Evolutionary conservation across 2,888 invertebrate genomes (phyloP).

Genomic region (Lasioglossum morio): DNA sequence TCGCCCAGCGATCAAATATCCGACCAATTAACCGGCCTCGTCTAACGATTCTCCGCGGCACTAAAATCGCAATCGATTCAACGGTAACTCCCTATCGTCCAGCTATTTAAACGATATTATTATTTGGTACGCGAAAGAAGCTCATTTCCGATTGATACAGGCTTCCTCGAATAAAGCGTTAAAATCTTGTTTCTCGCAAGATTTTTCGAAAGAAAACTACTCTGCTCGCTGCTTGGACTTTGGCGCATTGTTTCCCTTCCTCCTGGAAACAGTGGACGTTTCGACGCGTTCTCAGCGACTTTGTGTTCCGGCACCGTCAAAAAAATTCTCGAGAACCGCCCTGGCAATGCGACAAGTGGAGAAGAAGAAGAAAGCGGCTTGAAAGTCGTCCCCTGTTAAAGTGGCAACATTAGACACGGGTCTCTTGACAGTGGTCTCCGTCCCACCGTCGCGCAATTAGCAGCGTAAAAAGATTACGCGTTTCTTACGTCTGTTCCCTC

Average conservation of each 20-base stretch:
- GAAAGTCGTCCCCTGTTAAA: background rate
- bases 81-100: background rate
- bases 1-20: conserved; percentile 52
- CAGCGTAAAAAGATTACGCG: conserved; percentile 18
- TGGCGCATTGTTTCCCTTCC: background rate
- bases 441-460: background rate
- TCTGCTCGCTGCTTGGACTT: background rate
- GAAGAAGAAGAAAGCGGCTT: background rate
- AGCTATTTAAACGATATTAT: background rate
- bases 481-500: background rate
- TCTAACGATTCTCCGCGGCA: conserved; percentile 7
- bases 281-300: background rate
- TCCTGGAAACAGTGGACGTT: background rate
- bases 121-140: background rate
- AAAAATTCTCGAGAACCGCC: background rate
- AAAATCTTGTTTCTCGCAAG: background rate
- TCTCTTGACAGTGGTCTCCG: background rate
- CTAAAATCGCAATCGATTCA: conserved; percentile 12
- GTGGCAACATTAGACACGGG: background rate
- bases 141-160: too few relatives aligned
- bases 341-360: background rate
- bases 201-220: background rate
- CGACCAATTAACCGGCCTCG: conserved; percentile 46
- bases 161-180: too few relatives aligned
- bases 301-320: background rate